A percentile compares a stretch with the other conserved stretches of the same genome.
Evolutionary conservation across 2,797 vertebrate genomes (phyloP).

Genomic region (Cossypha niveicapilla): DNA sequence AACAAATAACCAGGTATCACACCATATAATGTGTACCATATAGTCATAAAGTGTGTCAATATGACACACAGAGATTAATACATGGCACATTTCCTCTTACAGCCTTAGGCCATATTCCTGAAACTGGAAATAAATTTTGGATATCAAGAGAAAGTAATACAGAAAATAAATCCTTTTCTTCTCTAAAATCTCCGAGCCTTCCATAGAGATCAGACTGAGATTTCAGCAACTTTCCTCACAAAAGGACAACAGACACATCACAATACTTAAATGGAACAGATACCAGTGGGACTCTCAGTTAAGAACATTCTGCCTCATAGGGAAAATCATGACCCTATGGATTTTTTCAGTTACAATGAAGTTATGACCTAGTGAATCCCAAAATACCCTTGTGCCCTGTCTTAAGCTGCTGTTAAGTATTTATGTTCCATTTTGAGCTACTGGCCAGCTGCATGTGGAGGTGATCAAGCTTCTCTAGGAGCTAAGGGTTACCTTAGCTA

Average conservation of each 20-base stretch:
- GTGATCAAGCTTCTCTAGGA: not conserved
- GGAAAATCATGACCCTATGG: not conserved
- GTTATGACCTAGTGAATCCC: not conserved
- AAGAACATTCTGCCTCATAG: not conserved
- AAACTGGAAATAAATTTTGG: conserved; percentile 37
- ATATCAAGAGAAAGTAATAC: not conserved
- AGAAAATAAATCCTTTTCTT: not conserved
- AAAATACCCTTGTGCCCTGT: not conserved
- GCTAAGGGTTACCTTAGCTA: not conserved
- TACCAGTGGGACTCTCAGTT: not conserved
- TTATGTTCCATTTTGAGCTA: not conserved
- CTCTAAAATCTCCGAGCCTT: not conserved
- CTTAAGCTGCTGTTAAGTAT: not conserved
- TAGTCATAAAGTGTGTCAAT: conserved; percentile 16
- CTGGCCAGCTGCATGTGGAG: not conserved
- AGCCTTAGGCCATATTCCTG: conserved; percentile 31
- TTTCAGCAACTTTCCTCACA: not conserved
- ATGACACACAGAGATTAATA: conserved; percentile 6
- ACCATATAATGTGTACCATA: not conserved
- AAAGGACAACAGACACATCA: not conserved
- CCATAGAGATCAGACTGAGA: not conserved
- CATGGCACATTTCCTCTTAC: conserved; percentile 22
- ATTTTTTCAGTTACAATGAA: not conserved
- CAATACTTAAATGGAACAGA: not conserved
- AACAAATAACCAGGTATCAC: not conserved